A percentile compares a stretch with the other conserved stretches of the same genome.
Evolutionary conservation across 2,888 invertebrate species (phyloP).

Genomic region (Napeogenes sylphis): DNA sequence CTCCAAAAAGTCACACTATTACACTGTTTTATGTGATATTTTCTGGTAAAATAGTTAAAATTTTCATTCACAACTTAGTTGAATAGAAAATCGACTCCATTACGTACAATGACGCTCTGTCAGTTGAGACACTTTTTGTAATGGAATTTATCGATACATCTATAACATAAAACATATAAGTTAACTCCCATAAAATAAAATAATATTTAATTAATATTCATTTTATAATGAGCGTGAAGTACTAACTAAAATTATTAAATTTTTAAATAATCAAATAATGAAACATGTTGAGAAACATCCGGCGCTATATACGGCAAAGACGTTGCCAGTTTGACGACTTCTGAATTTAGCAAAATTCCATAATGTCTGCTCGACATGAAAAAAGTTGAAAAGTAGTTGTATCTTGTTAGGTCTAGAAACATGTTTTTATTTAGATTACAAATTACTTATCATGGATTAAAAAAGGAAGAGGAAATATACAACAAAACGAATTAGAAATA

Average conservation of each 20-base stretch:
- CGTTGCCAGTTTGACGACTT: slow-evolving; percentile 73
- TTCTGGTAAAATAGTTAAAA: slow-evolving; percentile 48
- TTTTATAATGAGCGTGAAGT: background rate
- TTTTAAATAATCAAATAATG: slow-evolving; percentile 18
- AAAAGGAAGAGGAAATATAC: no score
- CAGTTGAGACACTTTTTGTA: slow-evolving; percentile 56
- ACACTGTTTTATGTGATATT: slow-evolving; percentile 59
- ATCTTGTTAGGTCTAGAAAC: no score
- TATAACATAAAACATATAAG: background rate
- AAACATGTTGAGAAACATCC: slow-evolving; percentile 36
- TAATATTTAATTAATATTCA: background rate
- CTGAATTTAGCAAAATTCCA: slow-evolving; percentile 64
- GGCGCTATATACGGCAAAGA: slow-evolving; percentile 51
- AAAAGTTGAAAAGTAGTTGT: slow-evolving; percentile 4
- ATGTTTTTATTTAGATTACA: no score
- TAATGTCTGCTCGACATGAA: slow-evolving; percentile 22
- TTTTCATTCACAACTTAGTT: slow-evolving; percentile 52
- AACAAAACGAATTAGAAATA: no score
- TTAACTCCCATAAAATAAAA: background rate
- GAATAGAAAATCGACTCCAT: slow-evolving; percentile 78
- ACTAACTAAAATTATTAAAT: background rate
- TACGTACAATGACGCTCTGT: slow-evolving; percentile 81
- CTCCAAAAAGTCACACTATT: slow-evolving; percentile 50
- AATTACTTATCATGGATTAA: no score
- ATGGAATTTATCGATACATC: slow-evolving; percentile 50